These are phyloP conservation scores for Micromussa lordhowensis DNA, from an alignment of 92 coral and sea anemone species.

Conservation along the genomic window DNA sequence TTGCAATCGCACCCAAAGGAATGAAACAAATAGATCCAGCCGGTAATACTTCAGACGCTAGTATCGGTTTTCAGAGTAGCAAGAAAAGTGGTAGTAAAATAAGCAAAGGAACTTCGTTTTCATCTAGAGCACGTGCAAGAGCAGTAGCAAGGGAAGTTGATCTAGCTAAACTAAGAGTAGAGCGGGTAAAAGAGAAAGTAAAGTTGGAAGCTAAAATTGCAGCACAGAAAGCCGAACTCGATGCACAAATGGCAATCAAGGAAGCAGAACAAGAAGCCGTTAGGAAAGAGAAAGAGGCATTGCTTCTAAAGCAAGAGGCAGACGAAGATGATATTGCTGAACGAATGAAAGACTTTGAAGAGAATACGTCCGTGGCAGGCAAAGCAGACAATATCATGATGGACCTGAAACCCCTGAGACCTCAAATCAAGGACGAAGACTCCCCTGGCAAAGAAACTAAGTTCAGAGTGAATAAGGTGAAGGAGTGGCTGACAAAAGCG, in stretches of 20 bases:
- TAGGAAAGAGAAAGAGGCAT: conserved; percentile 27
- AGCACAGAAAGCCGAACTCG: conserved; percentile 9
- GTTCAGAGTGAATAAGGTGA: background rate
- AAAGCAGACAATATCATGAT: background rate
- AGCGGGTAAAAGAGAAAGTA: conserved; percentile 16
- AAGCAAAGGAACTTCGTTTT: background rate
- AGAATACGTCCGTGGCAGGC: background rate
- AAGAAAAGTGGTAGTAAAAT: background rate
- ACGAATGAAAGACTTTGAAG: conserved; percentile 14
- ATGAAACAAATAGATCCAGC: background rate
- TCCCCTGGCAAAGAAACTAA: background rate
- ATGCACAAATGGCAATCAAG: conserved; percentile 7
- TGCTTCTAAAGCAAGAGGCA: conserved; percentile 3
- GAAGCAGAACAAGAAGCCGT: conserved; percentile 18
- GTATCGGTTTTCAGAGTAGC: background rate
- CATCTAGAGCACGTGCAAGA: conserved; percentile 9
- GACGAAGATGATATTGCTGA: background rate
- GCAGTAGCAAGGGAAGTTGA: conserved; percentile 26
- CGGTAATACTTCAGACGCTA: conserved; percentile 1
- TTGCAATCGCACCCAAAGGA: background rate
- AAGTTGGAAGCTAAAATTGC: conserved; percentile 2
- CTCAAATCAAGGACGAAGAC: conserved; percentile 13
- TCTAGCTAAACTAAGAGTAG: conserved; percentile 3
- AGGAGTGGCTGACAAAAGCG: background rate
- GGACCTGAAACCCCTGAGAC: background rate